Conservation (phyloP, 2,113 vertebrate species). For the Pseudorasbora parva region DNA sequence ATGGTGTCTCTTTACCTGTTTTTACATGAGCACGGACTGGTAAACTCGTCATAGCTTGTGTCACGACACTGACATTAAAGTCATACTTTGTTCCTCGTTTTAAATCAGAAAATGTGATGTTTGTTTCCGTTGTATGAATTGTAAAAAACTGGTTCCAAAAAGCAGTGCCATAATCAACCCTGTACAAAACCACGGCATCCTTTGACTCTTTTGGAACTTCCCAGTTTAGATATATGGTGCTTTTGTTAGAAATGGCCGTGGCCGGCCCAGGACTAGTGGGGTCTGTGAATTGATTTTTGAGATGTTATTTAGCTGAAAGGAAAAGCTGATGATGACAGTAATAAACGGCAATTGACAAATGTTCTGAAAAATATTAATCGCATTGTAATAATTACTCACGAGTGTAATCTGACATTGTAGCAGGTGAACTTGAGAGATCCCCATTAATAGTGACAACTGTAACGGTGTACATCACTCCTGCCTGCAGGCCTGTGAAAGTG, state of each 20-base stretch:
- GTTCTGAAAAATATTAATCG: background rate
- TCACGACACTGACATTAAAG: background rate
- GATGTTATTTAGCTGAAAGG: background rate
- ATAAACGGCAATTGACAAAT: no score
- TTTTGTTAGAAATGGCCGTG: no score
- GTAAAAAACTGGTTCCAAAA: no score
- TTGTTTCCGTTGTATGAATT: no score
- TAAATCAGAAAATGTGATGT: rapidly evolving
- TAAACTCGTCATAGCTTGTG: rapidly evolving
- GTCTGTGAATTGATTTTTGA: background rate
- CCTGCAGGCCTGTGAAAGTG: background rate
- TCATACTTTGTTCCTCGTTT: constrained; percentile 3
- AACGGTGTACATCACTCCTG: background rate
- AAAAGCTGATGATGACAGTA: no score
- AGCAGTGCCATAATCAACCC: background rate
- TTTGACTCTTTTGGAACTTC: rapidly evolving
- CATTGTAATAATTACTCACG: constrained; percentile 22
- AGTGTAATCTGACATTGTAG: background rate
- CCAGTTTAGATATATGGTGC: background rate
- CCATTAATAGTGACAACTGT: background rate
- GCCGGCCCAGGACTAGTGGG: background rate
- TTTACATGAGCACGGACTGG: rapidly evolving
- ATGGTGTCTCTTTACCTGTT: background rate
- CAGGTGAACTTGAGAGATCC: background rate
- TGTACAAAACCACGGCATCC: background rate